phyloP scores from a whole-genome alignment of 2,888 invertebrate species.

The Drosophila limbata region DNA sequence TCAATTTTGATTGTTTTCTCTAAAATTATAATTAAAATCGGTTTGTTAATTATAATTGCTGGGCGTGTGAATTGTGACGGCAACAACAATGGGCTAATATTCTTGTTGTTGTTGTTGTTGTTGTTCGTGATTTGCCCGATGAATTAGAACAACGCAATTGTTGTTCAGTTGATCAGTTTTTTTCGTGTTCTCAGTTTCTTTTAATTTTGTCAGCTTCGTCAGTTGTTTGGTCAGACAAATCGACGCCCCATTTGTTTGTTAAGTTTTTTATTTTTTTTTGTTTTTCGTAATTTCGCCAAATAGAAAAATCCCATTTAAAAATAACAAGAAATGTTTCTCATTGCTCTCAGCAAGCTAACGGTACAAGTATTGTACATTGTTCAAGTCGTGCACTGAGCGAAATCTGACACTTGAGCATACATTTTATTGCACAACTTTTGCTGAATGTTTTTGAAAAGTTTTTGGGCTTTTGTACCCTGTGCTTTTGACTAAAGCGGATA shows the following conservation, averaged over 20 bases:
- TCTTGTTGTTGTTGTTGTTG: slow-evolving; percentile 25
- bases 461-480: not conserved
- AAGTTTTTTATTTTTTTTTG: not conserved
- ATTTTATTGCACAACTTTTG: no score
- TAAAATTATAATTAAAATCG: slow-evolving; percentile 71
- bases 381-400: not conserved
- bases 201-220: not conserved
- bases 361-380: not conserved
- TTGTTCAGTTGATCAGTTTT: slow-evolving; percentile 36
- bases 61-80: slow-evolving; percentile 64
- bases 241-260: slow-evolving; percentile 25
- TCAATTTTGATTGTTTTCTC: slow-evolving; percentile 15
- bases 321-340: slow-evolving; percentile 1
- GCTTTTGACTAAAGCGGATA: not conserved
- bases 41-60: slow-evolving; percentile 72
- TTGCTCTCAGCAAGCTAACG: not conserved
- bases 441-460: not conserved
- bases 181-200: no score
- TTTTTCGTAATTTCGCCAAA: not conserved
- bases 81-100: slow-evolving; percentile 46
- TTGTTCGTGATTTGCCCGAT: slow-evolving; percentile 58
- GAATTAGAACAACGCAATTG: slow-evolving; percentile 71
- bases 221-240: slow-evolving; percentile 31
- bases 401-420: not conserved
- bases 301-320: not conserved